These are phyloP conservation scores for Acanthosepion pharaonis DNA, from an alignment of 2,888 invertebrate genomes.

Conservation along the genomic window DNA sequence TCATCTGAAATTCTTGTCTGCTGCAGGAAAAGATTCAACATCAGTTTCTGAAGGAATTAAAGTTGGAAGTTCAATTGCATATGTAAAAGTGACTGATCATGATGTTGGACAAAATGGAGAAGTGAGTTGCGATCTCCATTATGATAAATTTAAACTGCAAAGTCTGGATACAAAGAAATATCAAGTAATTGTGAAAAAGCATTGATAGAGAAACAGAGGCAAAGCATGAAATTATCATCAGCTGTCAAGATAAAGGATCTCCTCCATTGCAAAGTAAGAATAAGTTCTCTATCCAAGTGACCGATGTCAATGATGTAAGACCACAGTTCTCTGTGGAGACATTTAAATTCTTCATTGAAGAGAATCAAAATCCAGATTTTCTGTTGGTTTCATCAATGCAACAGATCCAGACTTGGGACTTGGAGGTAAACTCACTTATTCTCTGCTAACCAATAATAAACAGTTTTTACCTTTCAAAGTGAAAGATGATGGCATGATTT, in stretches of 20 bases:
- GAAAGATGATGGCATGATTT: not conserved
- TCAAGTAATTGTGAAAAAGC: constrained; percentile 33
- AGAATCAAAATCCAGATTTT: not conserved
- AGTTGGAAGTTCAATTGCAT: not conserved
- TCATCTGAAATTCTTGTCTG: not conserved
- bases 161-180: constrained; percentile 1
- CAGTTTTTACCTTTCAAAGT: constrained; percentile 9
- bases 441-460: not conserved
- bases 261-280: not conserved
- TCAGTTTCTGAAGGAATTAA: not conserved
- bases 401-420: constrained; percentile 14
- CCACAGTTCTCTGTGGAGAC: constrained; percentile 23
- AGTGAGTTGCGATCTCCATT: not conserved
- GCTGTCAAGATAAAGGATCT: constrained; percentile 33
- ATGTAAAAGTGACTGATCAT: constrained; percentile 13
- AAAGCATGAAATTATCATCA: constrained; percentile 25
- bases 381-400: constrained; percentile 11
- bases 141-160: constrained; percentile 15
- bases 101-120: constrained; percentile 21
- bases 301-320: constrained; percentile 33
- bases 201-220: constrained; percentile 13
- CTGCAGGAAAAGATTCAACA: not conserved
- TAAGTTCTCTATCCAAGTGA: not conserved
- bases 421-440: constrained; percentile 12
- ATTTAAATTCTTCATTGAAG: constrained; percentile 22